Evolutionary conservation across 2,888 invertebrate genomes (phyloP), one percentile per base, ranked within the genome.

Genomic region (Plagiodera versicolora): DNA sequence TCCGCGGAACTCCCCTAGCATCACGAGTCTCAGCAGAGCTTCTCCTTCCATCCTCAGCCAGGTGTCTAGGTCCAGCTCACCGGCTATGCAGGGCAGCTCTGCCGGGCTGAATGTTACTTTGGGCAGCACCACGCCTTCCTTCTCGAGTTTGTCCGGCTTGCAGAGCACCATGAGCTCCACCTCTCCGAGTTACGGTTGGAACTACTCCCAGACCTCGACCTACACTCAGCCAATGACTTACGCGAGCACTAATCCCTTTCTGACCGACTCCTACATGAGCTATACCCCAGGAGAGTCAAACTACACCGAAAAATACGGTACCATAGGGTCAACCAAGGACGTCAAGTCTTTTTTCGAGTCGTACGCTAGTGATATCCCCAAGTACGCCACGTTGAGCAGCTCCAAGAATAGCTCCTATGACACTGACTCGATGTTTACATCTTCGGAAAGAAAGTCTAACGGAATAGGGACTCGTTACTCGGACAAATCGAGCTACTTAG

Each of bases 101-200:
- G 86, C 87, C 10, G 87, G 87, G 14, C 77, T 87, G 61, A 86
- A 86, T 51, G 86, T 87, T 58, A 87, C 87, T 28, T 77, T 87
- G 67, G 84, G 85, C 74, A 81, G 77, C 1, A 74, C 79, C 2
- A 77, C 79, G 0, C 75, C 79, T 30, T 76, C 78, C 6, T 79
- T 79, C 60, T 74, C 79, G 18, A 74, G 79, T 1, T 69, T 79
- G 20, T 72, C 77, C 4, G 74, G 76, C 39, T 63, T 78, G 28
- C 79, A 79, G n/a, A n/a, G n/a, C n/a, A n/a, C n/a, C n/a, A 24
- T 24, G 61, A 76, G 75, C 24, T 73, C 58, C 72, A 30, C 53
- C 19, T 56, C 61, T 8, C 19, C 50, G 6, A 32, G 60, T 32
- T 64, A 64, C 46, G 55, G 58, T 8, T 63, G 59, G 59, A 58